These are phyloP conservation scores for Drosophila kanekoi DNA, from an alignment of 2,888 invertebrate species.

Conservation along the genomic window DNA sequence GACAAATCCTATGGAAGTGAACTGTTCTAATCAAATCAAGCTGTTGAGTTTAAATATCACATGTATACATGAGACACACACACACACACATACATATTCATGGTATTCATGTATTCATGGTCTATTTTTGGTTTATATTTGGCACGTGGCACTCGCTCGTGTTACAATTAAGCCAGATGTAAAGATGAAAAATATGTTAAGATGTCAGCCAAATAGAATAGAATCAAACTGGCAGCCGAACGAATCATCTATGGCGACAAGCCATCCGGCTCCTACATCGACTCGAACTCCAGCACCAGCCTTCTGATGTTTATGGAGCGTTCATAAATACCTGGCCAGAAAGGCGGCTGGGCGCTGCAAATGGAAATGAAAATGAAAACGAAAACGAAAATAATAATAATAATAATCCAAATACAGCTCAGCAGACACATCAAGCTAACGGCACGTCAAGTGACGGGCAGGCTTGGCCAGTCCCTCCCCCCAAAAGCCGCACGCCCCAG, in stretches of 20 bases:
- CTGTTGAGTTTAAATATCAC: too few species aligned
- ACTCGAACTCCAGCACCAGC: neutral
- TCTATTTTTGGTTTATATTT: constrained; percentile 1
- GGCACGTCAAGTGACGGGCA: constrained; percentile 29
- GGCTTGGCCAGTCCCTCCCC: constrained; percentile 4
- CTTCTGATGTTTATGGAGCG: constrained; percentile 36
- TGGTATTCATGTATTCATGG: neutral
- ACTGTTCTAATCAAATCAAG: too few species aligned
- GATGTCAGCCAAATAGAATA: constrained; percentile 39
- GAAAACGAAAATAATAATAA: constrained; percentile 57
- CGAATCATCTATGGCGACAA: constrained; percentile 15
- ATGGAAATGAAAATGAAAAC: constrained; percentile 42
- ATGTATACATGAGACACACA: neutral
- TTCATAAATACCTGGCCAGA: constrained; percentile 65
- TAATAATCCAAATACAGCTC: constrained; percentile 68
- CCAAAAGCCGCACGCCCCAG: neutral
- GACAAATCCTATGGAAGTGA: too few species aligned
- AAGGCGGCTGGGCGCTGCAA: constrained; percentile 20
- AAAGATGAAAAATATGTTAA: constrained; percentile 58
- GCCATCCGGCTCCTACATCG: constrained; percentile 11
- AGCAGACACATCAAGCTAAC: constrained; percentile 57
- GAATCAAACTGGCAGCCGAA: constrained; percentile 33
- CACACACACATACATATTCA: neutral
- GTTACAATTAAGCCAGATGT: constrained; percentile 64
- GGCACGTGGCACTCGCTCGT: constrained; percentile 34